Conservation (phyloP, 2,797 vertebrate species). For the Coilia nasus region DNA sequence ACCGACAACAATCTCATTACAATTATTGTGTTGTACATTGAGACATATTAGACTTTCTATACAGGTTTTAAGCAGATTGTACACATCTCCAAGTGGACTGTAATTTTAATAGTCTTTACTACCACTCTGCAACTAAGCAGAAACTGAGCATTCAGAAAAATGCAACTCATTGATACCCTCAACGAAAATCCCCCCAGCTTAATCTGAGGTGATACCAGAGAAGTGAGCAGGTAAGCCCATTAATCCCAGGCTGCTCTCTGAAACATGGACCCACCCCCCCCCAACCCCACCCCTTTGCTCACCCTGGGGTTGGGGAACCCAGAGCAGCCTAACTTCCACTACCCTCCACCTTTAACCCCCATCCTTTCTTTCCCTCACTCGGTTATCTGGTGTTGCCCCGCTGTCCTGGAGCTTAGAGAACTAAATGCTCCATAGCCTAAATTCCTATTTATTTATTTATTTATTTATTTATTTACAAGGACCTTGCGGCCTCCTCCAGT, state of each 20-base stretch:
- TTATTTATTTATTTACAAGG: too few species aligned
- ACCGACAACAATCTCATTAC: not conserved
- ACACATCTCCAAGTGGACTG: not conserved
- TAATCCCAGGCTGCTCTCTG: not conserved
- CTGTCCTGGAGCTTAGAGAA: too few species aligned
- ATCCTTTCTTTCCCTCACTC: too few species aligned
- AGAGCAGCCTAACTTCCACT: not conserved
- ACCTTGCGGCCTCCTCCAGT: too few species aligned
- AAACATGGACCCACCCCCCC: not conserved
- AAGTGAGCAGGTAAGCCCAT: slow-evolving; percentile 15
- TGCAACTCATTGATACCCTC: not conserved
- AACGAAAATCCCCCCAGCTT: not conserved
- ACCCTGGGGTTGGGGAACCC: not conserved
- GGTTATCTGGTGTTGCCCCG: too few species aligned
- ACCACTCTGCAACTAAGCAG: not conserved
- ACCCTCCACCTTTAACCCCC: too few species aligned
- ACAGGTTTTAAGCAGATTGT: not conserved
- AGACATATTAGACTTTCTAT: not conserved
- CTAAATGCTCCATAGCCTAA: too few species aligned
- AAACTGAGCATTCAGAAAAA: not conserved
- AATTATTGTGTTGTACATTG: not conserved
- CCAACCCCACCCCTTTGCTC: too few species aligned
- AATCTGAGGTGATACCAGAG: not conserved
- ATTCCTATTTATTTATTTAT: too few species aligned
- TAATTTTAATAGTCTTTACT: not conserved